Base-by-base conservation (phyloP, 2,113 vertebrate genomes). In the Clarias batrachus region DNA sequence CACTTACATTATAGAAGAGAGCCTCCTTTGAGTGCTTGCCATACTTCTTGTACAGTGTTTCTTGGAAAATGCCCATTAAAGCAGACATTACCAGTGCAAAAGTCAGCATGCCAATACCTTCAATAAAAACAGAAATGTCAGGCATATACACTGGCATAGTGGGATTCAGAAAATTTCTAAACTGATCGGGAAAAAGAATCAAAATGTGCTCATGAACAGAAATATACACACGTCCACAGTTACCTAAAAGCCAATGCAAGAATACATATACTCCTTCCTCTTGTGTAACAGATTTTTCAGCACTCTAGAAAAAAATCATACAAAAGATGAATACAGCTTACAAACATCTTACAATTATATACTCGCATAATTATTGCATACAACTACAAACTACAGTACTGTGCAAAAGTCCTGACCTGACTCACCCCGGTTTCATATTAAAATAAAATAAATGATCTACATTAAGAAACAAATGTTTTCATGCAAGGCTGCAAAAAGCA, bases 11-110 rank as follows among this genome's bases (percentile, higher is more conserved):
- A 90, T 99, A 99, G 91, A 98, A 99, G 54, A 99, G 93, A 1
- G 98, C 98, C 86, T 99, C 98, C 81, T 97, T 98, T 78, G 97
- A 96, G 91, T 98, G 97, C 86, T 99, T 99, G n/a, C 98, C 98
- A 27, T 96, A 97, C 85, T 94, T 88, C 90, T 97, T 96, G 89
- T 99, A 99, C 2, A 99, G 90, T 0, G 87, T 99, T 93, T 99
- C 98, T 87, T 99, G 98, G 92, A 99, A 99, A 89, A 99, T 97
- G 0, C 98, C 98, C 98, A 99, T 99, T 89, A 97, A 95, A 0
- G 98, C 98, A 12, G 98, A 99, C 97, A 97, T 96, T 86, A 99
- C 93, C 87, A 99, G 95, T 21, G 98, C 98, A 12, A 99, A 98
- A 1, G 97, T 98, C 93, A 99, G 93, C 3, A 98, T 98, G 4